Conservation (phyloP, 2,888 invertebrate species). For the Shargacucullia verbasci region DNA sequence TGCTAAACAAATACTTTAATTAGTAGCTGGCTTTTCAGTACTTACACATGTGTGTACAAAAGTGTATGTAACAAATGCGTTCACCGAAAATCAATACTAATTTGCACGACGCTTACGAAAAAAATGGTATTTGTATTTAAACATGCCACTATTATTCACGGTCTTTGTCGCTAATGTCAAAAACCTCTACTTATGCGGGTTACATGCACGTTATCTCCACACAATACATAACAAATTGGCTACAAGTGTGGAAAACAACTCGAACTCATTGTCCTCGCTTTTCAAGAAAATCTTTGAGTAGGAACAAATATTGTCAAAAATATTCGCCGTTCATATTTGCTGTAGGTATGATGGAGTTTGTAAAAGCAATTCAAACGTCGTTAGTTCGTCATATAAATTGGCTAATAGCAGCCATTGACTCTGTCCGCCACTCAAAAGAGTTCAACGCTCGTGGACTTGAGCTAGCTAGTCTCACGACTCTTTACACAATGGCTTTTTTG, state of each 20-base stretch:
- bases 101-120: slow-evolving; percentile 38
- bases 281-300: slow-evolving; percentile 22
- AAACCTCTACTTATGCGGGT: slow-evolving; percentile 75
- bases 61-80: slow-evolving; percentile 22
- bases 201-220: slow-evolving; percentile 60
- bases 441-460: slow-evolving; percentile 84
- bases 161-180: slow-evolving; percentile 69
- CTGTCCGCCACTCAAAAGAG: slow-evolving; percentile 80
- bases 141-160: slow-evolving; percentile 57
- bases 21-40: slow-evolving; percentile 9
- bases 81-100: slow-evolving; percentile 45
- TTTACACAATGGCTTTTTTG: slow-evolving; percentile 87
- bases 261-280: slow-evolving; percentile 34
- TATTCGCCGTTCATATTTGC: slow-evolving; percentile 32
- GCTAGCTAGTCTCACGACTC: slow-evolving; percentile 84
- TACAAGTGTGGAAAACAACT: slow-evolving; percentile 45
- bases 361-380: slow-evolving; percentile 70
- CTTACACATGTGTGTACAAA: slow-evolving; percentile 13
- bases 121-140: slow-evolving; percentile 44
- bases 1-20: slow-evolving; percentile 8
- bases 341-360: slow-evolving; percentile 50
- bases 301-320: slow-evolving; percentile 32
- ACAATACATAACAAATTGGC: slow-evolving; percentile 55
- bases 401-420: slow-evolving; percentile 84
- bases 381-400: slow-evolving; percentile 75